These are phyloP conservation scores for Diadumene lineata DNA, from an alignment of 92 coral and sea anemone genomes.

Conservation along the genomic window DNA sequence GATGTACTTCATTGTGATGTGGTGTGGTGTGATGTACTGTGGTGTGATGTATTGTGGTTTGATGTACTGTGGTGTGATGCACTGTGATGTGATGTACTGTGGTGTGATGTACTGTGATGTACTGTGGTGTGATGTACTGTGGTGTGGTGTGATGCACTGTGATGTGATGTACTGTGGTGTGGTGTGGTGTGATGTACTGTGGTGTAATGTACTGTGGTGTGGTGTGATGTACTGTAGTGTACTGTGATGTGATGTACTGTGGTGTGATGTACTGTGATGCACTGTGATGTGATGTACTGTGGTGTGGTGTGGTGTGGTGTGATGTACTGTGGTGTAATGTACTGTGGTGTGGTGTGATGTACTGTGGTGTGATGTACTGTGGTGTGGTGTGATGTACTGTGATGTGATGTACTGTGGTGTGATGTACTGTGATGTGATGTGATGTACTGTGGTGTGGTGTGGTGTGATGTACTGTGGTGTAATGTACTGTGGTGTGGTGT, in stretches of 20 bases:
- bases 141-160: background rate
- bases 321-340: too few relatives aligned
- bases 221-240: too few relatives aligned
- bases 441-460: background rate
- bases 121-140: background rate
- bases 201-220: too few relatives aligned
- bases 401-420: background rate
- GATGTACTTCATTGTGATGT: background rate
- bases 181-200: background rate
- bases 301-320: background rate
- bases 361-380: too few relatives aligned
- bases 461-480: background rate
- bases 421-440: background rate
- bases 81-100: background rate
- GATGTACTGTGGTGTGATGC: background rate
- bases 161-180: background rate
- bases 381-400: background rate
- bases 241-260: too few relatives aligned
- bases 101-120: background rate
- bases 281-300: background rate
- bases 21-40: background rate
- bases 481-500: background rate
- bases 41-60: background rate
- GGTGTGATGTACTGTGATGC: background rate
- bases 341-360: too few relatives aligned